Evolutionary conservation across 2,797 vertebrate genomes (phyloP).

Genomic region (Halcyon badia): DNA sequence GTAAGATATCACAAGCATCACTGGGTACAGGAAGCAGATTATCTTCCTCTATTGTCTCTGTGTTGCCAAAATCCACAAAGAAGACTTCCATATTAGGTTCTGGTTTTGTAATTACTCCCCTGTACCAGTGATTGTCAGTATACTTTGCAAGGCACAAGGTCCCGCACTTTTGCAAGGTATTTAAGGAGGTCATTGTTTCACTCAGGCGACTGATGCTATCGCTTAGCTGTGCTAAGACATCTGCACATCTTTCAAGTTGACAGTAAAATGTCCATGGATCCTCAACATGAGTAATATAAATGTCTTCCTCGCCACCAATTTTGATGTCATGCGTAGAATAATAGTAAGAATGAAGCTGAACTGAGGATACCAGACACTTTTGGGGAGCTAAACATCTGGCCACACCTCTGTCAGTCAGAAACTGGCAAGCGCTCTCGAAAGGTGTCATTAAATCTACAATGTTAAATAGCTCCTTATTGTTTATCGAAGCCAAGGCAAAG

Average conservation of each 20-base stretch:
- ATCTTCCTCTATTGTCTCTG: conserved; percentile 79
- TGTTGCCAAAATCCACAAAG: conserved; percentile 97
- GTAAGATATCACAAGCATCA: conserved; percentile 87
- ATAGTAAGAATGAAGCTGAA: conserved; percentile 89
- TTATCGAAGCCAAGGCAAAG: conserved; percentile 88
- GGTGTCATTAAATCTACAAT: conserved; percentile 93
- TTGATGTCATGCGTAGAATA: conserved; percentile 91
- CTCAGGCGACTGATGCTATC: conserved; percentile 79
- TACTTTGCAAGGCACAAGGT: conserved; percentile 92
- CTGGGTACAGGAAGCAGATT: conserved; percentile 87
- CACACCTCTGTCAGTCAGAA: conserved; percentile 81
- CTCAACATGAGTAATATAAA: conserved; percentile 87
- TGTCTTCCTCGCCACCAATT: conserved; percentile 88
- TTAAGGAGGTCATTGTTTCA: conserved; percentile 66
- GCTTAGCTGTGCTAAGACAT: conserved; percentile 81
- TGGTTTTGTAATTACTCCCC: conserved; percentile 84
- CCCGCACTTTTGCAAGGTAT: conserved; percentile 74
- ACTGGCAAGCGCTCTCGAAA: conserved; percentile 88
- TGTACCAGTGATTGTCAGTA: conserved; percentile 91
- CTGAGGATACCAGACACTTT: conserved; percentile 74
- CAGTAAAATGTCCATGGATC: conserved; percentile 89
- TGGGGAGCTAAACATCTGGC: conserved; percentile 75
- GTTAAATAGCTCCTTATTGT: conserved; percentile 85
- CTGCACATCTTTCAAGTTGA: conserved; percentile 86
- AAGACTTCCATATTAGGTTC: conserved; percentile 82